Evolutionary conservation across 2,797 vertebrate genomes (phyloP), one percentile per base, ranked within the genome.

Genomic region (Lemur catta): DNA sequence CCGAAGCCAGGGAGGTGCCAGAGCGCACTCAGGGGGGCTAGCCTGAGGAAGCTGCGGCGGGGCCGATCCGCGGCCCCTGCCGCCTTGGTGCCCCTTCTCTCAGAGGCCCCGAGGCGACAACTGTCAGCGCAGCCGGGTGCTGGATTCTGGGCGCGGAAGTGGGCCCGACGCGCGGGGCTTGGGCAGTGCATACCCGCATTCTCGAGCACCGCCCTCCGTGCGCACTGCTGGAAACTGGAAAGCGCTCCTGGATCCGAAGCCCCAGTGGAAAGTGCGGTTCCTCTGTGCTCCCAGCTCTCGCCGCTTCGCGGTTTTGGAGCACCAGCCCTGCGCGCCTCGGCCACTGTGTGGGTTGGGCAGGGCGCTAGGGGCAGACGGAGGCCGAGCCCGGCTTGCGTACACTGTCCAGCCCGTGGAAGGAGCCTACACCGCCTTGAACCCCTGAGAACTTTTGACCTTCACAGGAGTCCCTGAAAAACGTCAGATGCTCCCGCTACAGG

Each of bases 341-440:
- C 48, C 81, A 8, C 0, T 2, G 6, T 0, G 4, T 3, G 71
- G 41, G 24, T 81, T 88, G 33, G 4, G 59, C 85, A 9, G 30
- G 41, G 28, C 5, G 61, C 20, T 1, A 52, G 7, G 28, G 26
- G 2, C 22, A 1, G 1, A 7, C 8, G 4, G 0, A 1, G 3
- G 2, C 14, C 3, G 3, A 48, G 4, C 35, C 3, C 5, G 13
- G n/a, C 35, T 63, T 22, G 7, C 3, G 14, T 50, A 33, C 57
- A 4, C 20, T 26, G 38, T 17, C 15, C 28, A 17, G 11, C 33
- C 76, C 74, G 11, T 6, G 3, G n/a, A 78, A 38, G 24, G 35
- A 18, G 41, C 1, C 3, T 1, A 24, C 1, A 10, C 4, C 0
- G 22, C 72, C 57, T 76, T 20, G 10, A 52, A 46, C 2, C 15